phyloP scores from a whole-genome alignment of 2,797 vertebrate species.

The Picus viridis region DNA sequence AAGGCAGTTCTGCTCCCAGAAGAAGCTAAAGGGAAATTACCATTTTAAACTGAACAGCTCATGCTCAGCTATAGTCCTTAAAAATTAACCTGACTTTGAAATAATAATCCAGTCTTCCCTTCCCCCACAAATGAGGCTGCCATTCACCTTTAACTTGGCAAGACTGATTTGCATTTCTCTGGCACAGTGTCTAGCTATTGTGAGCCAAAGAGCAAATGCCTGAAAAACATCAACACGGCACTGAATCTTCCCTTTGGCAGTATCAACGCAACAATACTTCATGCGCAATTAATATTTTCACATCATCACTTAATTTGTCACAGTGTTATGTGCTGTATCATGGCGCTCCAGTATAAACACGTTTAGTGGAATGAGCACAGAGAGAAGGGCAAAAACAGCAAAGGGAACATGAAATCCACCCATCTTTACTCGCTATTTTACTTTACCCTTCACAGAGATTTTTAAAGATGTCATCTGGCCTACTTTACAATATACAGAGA shows the following conservation, averaged over 20 bases:
- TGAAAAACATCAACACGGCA: background rate
- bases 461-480: background rate
- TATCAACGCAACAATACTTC: background rate
- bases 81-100: background rate
- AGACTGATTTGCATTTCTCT: background rate
- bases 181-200: background rate
- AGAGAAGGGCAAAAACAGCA: background rate
- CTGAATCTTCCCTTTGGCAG: background rate
- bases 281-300: slow-evolving; percentile 1
- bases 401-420: background rate
- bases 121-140: background rate
- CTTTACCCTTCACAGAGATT: background rate
- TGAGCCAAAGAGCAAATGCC: background rate
- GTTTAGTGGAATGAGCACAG: background rate
- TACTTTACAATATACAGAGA: background rate
- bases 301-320: slow-evolving; percentile 39
- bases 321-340: background rate
- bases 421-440: background rate
- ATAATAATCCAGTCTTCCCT: background rate
- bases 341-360: slow-evolving; percentile 11
- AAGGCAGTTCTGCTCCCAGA: background rate
- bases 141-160: slow-evolving; percentile 10
- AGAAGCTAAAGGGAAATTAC: background rate
- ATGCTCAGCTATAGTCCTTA: background rate
- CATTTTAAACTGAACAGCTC: background rate